Base-by-base conservation (phyloP, 2,888 invertebrate species). In the Sisyra nigra region DNA sequence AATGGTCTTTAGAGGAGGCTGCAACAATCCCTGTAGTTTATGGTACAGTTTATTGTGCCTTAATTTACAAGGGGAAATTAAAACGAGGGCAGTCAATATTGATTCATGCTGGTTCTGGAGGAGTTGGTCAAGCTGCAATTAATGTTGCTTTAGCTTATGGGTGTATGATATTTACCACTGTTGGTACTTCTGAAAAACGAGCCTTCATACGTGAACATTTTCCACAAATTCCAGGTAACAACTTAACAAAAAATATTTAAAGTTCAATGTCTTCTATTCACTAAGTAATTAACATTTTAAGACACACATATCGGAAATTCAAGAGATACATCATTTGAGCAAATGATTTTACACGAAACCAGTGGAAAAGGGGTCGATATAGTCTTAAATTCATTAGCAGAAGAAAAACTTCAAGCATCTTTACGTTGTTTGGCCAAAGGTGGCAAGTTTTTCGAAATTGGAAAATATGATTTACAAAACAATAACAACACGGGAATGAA, bases 361-460 rank as follows among this genome's bases (percentile, higher is more conserved):
- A 69, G 79, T 7, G 93, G 94, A 10, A 69, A 70, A 51, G 93
- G 94, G 29, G 94, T 97, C 0, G 87, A 97, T 56, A 65, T 93
- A 42, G 84, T 96, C 10, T 64, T 89, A 8, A 97, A 97, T 61
- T 93, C 92, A 0, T 63, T 97, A 35, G 77, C 93, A 1, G 93
- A 89, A 54, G 93, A 96, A 37, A 93, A 94, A 60, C 68, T 94
- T 1, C 70, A 74, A 54, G 83, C 78, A 0, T 77, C 78, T 0
- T 58, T 76, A 0, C 63, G 75, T 2, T 80, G 79, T 49, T 57
- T 80, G 9, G 72, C 67, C 1, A 50, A 51, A 2, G 64, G 68
- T 1, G 79, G 88, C 8, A 67, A 77, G 45, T 89, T 89, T 60
- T 59, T 88, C 40, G 88, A 89, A 64, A 88, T 91, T 47, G 88